These are phyloP conservation scores for Leucania comma DNA, from an alignment of 2,888 invertebrate species.

Conservation along the genomic window DNA sequence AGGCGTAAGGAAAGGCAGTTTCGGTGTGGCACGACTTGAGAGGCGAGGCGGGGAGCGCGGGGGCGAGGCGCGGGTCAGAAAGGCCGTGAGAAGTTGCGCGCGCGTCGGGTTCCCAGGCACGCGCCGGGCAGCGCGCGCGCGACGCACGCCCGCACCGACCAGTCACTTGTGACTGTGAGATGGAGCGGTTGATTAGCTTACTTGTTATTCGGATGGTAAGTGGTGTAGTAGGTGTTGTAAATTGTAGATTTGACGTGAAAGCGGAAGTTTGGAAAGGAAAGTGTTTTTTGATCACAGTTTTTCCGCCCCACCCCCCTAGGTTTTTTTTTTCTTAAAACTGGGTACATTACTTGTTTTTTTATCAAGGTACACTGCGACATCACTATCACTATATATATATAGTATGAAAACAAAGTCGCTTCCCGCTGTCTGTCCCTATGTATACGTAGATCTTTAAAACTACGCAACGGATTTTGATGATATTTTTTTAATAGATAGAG, in stretches of 20 bases:
- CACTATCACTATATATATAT: too few species aligned
- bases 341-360: too few species aligned
- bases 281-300: too few species aligned
- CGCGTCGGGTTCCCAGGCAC: conserved; percentile 89
- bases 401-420: too few species aligned
- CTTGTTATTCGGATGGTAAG: conserved; percentile 31
- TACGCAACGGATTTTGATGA: too few species aligned
- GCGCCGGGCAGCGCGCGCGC: conserved; percentile 79
- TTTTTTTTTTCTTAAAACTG: not conserved
- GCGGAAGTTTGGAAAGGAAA: not conserved
- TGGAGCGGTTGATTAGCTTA: conserved; percentile 36
- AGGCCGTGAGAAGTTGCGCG: conserved; percentile 90
- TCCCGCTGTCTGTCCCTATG: too few species aligned
- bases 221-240: conserved; percentile 9
- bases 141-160: conserved; percentile 63
- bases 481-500: too few species aligned
- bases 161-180: conserved; percentile 44
- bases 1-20: conserved; percentile 71
- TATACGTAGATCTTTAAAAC: too few species aligned
- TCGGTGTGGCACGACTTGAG: conserved; percentile 65
- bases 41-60: conserved; percentile 29
- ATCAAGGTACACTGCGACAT: too few species aligned
- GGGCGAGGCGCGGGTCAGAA: conserved; percentile 76
- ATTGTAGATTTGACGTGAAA: not conserved
- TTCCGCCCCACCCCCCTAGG: too few species aligned